phyloP scores from a whole-genome alignment of 2,113 vertebrate genomes.

The Meleagris gallopavo region DNA sequence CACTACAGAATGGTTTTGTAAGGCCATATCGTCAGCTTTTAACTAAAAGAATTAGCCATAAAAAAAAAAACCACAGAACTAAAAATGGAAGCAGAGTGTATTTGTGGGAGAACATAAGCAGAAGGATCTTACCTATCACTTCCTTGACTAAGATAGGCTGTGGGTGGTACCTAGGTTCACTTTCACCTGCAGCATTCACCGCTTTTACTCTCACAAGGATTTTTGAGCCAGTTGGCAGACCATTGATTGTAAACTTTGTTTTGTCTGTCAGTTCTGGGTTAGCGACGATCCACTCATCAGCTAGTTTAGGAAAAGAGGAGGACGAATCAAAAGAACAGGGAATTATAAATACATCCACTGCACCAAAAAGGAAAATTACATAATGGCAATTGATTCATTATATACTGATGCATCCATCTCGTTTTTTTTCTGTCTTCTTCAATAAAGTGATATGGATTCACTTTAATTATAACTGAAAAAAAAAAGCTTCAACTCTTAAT shows the following conservation, averaged over 20 bases:
- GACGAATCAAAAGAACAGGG: not conserved
- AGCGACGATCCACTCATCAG: slow-evolving; percentile 87
- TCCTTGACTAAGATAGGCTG: slow-evolving; percentile 94
- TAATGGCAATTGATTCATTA: not conserved
- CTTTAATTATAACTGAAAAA: not conserved
- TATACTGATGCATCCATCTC: not conserved
- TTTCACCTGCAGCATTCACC: slow-evolving; percentile 91
- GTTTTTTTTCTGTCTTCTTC: not conserved
- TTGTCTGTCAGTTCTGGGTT: slow-evolving; percentile 92
- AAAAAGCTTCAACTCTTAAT: not conserved
- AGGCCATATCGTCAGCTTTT: not conserved
- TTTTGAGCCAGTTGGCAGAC: slow-evolving; percentile 84
- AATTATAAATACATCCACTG: not conserved
- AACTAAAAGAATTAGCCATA: not conserved
- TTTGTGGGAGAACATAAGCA: not conserved
- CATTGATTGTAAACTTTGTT: slow-evolving; percentile 90
- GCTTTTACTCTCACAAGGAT: slow-evolving; percentile 94
- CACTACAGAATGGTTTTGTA: not conserved
- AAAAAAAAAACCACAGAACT: not conserved
- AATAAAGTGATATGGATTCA: not conserved
- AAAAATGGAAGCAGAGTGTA: not conserved
- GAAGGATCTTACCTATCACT: slow-evolving; percentile 87
- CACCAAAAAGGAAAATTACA: not conserved
- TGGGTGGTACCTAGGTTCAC: slow-evolving; percentile 85
- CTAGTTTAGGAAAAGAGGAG: slow-evolving; percentile 69